Conservation (phyloP, 2,113 vertebrate species). For the Phaethornis superciliosus region DNA sequence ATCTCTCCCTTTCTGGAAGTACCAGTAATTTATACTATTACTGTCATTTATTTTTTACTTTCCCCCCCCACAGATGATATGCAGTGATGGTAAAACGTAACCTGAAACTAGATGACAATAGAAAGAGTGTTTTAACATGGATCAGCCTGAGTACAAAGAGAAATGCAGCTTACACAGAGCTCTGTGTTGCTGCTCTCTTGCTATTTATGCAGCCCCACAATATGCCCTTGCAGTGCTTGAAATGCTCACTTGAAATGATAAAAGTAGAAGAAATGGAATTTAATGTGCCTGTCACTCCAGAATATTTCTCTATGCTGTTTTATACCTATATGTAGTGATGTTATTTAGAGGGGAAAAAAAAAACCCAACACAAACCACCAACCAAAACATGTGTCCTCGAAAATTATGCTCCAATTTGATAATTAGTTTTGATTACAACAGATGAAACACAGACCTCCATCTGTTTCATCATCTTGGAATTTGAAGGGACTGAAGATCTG, state of each 20-base stretch:
- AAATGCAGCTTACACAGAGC: not conserved
- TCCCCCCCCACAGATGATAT: slow-evolving; percentile 4
- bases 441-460: not conserved
- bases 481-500: not conserved
- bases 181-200: not conserved
- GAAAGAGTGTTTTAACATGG: not conserved
- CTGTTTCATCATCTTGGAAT: not conserved
- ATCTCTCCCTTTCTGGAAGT: slow-evolving; percentile 9
- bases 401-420: not conserved
- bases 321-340: not conserved
- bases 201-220: not conserved
- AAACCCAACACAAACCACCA: not conserved
- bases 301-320: not conserved
- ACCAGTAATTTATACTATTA: slow-evolving; percentile 33
- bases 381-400: not conserved
- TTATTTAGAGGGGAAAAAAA: not conserved
- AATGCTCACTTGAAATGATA: not conserved
- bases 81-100: slow-evolving; percentile 12
- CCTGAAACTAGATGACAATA: not conserved
- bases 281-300: not conserved
- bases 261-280: not conserved
- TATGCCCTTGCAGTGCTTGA: not conserved
- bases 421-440: not conserved
- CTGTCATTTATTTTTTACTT: slow-evolving; percentile 27
- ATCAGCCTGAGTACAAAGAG: not conserved